Evolutionary conservation across 2,888 invertebrate genomes (phyloP).

Genomic region (Mimumesa dahlbomi): DNA sequence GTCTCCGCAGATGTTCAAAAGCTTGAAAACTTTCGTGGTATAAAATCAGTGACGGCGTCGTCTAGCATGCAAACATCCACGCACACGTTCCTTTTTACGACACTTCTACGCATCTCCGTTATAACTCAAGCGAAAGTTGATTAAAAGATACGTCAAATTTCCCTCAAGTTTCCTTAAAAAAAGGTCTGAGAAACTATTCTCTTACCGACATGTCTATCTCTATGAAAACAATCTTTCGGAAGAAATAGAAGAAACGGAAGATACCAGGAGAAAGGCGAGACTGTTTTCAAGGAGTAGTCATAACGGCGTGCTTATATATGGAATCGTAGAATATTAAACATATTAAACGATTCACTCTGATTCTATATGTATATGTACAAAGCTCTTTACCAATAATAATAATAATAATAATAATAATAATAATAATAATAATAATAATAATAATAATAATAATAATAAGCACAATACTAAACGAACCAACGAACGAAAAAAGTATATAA

Average conservation of each 20-base stretch:
- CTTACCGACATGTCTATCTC: neutral
- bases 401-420: slow-evolving; percentile 21
- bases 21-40: slow-evolving; percentile 16
- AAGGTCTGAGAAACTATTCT: neutral
- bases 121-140: slow-evolving; percentile 28
- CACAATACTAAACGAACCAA: slow-evolving; percentile 28
- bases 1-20: no score
- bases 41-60: no score
- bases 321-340: slow-evolving; percentile 12
- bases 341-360: slow-evolving; percentile 28
- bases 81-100: no score
- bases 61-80: no score
- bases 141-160: slow-evolving; percentile 9
- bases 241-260: neutral
- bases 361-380: slow-evolving; percentile 45
- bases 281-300: neutral
- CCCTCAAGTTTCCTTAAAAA: slow-evolving; percentile 7
- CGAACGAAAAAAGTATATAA: slow-evolving; percentile 16
- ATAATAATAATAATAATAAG: slow-evolving; percentile 19
- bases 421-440: slow-evolving; percentile 24
- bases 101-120: neutral
- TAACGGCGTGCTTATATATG: slow-evolving; percentile 1
- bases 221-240: neutral
- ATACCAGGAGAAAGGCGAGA: no score
- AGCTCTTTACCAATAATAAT: slow-evolving; percentile 11